phyloP scores from a whole-genome alignment of 2,888 invertebrate genomes.

The Julus scanicus region DNA sequence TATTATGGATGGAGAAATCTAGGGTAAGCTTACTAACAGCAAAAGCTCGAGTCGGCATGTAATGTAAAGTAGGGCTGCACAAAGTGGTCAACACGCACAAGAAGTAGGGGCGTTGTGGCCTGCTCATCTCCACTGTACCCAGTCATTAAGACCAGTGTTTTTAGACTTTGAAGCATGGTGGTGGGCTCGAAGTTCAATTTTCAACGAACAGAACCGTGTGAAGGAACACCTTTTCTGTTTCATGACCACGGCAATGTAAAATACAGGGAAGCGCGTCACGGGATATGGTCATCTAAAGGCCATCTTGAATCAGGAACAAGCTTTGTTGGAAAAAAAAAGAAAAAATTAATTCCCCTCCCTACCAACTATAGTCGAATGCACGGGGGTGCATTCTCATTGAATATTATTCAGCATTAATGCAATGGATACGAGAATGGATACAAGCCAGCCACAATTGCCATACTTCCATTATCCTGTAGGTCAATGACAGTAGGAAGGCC shows the following conservation, averaged over 20 bases:
- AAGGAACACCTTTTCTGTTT: constrained; percentile 13
- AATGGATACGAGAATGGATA: constrained; percentile 2
- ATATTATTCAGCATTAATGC: constrained; percentile 4
- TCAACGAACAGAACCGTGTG: neutral
- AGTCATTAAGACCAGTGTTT: constrained; percentile 8
- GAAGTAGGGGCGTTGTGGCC: neutral
- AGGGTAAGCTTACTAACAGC: constrained; percentile 14
- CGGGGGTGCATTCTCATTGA: neutral
- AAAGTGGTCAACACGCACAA: neutral
- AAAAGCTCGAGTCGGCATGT: neutral
- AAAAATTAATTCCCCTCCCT: neutral
- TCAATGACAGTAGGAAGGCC: constrained; percentile 20
- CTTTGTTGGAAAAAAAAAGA: neutral
- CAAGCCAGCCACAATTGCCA: neutral
- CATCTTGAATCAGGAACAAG: constrained; percentile 4
- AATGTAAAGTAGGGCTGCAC: neutral
- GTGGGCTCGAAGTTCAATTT: neutral
- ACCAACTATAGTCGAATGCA: neutral
- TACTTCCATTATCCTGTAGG: constrained; percentile 20
- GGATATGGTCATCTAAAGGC: constrained; percentile 22
- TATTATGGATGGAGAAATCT: neutral
- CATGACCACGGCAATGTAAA: constrained; percentile 14
- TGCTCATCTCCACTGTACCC: constrained; percentile 5
- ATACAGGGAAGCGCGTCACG: constrained; percentile 33
- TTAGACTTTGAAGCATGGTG: constrained; percentile 9